Conservation (phyloP, 2,113 vertebrate species). For the Crotalus horridus region DNA sequence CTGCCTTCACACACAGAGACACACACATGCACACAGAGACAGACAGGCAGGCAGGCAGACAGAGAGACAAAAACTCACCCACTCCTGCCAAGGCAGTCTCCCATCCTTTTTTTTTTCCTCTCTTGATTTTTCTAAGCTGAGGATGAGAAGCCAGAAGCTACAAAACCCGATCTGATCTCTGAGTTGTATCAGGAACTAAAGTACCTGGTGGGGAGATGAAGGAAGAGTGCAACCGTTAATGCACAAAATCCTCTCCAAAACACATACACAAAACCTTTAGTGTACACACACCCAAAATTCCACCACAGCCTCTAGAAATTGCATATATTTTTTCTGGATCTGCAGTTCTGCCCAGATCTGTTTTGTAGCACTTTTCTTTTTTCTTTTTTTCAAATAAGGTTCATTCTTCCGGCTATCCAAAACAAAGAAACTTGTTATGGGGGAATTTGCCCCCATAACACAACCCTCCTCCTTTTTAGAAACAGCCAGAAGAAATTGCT, state of each 20-base stretch:
- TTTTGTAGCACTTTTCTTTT: background rate
- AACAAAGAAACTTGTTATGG: background rate
- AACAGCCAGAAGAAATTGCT: background rate
- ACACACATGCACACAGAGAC: too few species aligned
- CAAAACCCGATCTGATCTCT: accelerated
- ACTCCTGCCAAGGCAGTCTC: background rate
- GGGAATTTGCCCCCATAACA: background rate
- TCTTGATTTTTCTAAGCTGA: background rate
- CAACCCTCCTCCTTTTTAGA: background rate
- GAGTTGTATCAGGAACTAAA: accelerated
- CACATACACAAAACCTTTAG: background rate
- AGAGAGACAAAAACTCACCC: background rate
- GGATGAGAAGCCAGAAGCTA: accelerated
- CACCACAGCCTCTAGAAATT: accelerated
- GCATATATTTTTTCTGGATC: background rate
- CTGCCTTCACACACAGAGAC: background rate
- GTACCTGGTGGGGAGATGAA: background rate
- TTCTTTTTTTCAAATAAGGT: background rate
- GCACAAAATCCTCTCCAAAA: background rate
- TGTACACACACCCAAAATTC: background rate
- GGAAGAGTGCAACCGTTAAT: accelerated
- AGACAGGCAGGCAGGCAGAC: too few species aligned
- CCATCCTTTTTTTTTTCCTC: background rate
- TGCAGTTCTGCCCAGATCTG: background rate
- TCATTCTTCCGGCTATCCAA: background rate